Conservation (phyloP, 2,888 invertebrate species). For the Aleiodes alternator region DNA sequence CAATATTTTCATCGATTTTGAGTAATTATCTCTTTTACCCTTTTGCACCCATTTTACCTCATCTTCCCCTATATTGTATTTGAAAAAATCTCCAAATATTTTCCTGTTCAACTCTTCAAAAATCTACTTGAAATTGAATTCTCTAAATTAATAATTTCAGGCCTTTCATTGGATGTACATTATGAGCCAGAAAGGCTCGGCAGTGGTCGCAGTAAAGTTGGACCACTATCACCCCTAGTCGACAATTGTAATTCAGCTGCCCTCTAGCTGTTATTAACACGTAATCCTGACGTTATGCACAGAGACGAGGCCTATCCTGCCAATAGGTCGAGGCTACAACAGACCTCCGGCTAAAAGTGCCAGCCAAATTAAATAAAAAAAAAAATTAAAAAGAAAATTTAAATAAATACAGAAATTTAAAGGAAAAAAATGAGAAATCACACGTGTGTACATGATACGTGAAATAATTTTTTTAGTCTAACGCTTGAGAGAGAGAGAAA, state of each 20-base stretch:
- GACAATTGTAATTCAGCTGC: conserved; percentile 84
- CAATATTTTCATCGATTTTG: too few species aligned
- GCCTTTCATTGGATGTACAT: conserved; percentile 85
- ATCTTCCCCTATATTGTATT: too few species aligned
- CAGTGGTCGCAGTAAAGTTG: conserved; percentile 83
- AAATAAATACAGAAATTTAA: background rate
- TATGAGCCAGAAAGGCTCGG: conserved; percentile 85
- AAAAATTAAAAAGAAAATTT: background rate
- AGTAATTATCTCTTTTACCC: too few species aligned
- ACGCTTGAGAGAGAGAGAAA: background rate
- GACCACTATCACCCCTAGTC: conserved; percentile 87
- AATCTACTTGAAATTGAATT: background rate
- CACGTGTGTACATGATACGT: conserved; percentile 17
- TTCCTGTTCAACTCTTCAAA: background rate
- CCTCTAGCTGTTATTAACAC: conserved; percentile 77
- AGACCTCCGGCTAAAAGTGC: conserved; percentile 31
- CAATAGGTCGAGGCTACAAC: conserved; percentile 44
- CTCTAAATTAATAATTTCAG: conserved; percentile 72
- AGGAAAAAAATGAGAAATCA: background rate
- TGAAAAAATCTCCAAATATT: background rate
- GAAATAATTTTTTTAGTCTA: conserved; percentile 28
- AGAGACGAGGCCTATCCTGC: conserved; percentile 59
- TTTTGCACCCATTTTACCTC: too few species aligned
- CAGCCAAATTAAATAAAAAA: conserved; percentile 1
- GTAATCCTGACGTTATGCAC: conserved; percentile 49